These are phyloP conservation scores for Tetranychus piercei DNA, from an alignment of 2,888 invertebrate genomes.

Conservation along the genomic window DNA sequence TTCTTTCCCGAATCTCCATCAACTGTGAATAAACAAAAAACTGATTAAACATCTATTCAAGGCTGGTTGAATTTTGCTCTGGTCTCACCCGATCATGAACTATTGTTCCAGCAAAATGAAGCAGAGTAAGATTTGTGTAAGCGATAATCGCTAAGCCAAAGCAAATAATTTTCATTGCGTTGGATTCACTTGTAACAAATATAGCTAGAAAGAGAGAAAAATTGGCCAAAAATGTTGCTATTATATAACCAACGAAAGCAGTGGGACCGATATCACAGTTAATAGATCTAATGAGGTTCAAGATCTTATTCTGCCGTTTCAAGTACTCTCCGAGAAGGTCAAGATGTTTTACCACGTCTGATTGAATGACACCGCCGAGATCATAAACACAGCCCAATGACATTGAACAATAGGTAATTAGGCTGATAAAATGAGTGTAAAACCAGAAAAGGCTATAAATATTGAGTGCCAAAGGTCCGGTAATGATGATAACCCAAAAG, in stretches of 20 bases:
- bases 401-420: not conserved
- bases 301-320: not conserved
- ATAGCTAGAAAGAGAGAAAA: not conserved
- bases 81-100: not conserved
- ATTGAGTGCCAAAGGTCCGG: not conserved
- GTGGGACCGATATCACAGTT: not conserved
- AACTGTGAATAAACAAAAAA: not conserved
- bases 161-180: not conserved
- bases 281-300: not conserved
- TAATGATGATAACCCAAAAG: not conserved
- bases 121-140: not conserved
- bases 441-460: not conserved
- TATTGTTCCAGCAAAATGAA: not conserved
- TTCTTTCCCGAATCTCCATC: not conserved
- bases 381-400: not conserved
- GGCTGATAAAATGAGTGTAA: not conserved
- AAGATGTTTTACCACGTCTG: not conserved
- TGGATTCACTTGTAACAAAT: not conserved
- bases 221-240: not conserved
- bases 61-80: not conserved
- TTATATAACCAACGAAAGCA: not conserved
- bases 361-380: not conserved
- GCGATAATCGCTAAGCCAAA: not conserved
- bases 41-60: not conserved
- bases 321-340: not conserved